A percentile compares a stretch with the other conserved stretches of the same genome.
phyloP scores from a whole-genome alignment of 1,140 invertebrate genomes.

The Caerostris extrusa region DNA sequence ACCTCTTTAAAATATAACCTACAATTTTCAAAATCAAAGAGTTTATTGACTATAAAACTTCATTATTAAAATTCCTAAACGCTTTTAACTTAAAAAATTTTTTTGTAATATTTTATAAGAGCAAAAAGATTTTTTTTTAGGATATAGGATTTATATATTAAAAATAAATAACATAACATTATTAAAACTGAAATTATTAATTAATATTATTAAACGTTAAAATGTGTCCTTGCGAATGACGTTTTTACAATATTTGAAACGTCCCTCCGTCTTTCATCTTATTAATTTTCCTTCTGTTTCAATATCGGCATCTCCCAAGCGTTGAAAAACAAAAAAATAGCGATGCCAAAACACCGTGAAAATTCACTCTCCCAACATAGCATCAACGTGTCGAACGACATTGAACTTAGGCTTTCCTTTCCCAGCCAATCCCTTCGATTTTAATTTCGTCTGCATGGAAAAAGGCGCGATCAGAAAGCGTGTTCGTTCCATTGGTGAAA shows the following conservation, averaged over 20 bases:
- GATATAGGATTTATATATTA: too few relatives aligned
- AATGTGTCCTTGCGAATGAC: too few relatives aligned
- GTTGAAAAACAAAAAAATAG: not conserved
- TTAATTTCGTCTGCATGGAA: conserved; percentile 22
- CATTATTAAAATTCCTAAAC: too few relatives aligned
- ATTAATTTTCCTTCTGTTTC: not conserved
- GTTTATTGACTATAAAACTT: too few relatives aligned
- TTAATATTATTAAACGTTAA: not conserved
- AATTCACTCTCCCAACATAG: not conserved
- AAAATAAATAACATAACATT: not conserved
- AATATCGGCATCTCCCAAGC: not conserved
- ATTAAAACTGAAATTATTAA: not conserved
- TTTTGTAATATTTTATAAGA: too few relatives aligned
- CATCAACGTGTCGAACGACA: conserved; percentile 17
- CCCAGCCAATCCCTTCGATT: conserved; percentile 17
- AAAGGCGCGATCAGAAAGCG: conserved; percentile 9
- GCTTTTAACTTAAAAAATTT: too few relatives aligned
- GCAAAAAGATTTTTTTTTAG: too few relatives aligned
- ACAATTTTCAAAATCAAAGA: too few relatives aligned
- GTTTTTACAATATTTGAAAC: not conserved
- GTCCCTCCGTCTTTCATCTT: not conserved
- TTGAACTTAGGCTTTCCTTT: conserved; percentile 52
- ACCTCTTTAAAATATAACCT: too few relatives aligned
- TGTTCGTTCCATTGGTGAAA: conserved; percentile 44
- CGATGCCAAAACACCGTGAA: not conserved